Evolutionary conservation across 2,113 vertebrate species (phyloP).

Genomic region (Apodemus sylvaticus): DNA sequence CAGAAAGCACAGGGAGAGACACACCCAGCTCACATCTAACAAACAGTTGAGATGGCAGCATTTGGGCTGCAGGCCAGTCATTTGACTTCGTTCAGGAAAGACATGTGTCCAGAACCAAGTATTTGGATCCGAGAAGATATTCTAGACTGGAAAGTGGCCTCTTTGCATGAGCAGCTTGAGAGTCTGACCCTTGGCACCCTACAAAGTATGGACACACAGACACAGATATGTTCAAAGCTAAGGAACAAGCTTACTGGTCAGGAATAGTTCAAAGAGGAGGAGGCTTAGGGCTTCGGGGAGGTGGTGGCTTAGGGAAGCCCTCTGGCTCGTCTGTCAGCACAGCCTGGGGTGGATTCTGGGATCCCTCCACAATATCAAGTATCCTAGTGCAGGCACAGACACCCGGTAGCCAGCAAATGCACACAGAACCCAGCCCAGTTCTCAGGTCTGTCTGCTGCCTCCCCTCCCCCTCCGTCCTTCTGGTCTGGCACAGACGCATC

Average conservation of each 20-base stretch:
- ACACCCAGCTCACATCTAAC: not conserved
- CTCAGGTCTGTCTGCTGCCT: not conserved
- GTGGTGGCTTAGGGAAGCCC: not conserved
- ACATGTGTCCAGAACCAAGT: not conserved
- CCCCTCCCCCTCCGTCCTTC: not conserved
- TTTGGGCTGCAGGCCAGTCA: not conserved
- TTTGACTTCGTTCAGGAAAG: not conserved
- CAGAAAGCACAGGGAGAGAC: accelerated
- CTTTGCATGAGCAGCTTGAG: no score
- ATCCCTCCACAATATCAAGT: not conserved
- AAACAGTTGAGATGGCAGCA: not conserved
- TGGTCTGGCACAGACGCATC: conserved; percentile 34
- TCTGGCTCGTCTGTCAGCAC: not conserved
- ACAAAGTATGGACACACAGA: not conserved
- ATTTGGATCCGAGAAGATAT: not conserved
- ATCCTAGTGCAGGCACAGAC: not conserved
- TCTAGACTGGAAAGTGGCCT: not conserved
- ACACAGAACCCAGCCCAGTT: not conserved
- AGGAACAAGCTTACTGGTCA: no score
- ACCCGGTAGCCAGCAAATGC: not conserved
- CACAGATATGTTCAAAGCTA: not conserved
- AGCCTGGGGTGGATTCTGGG: not conserved
- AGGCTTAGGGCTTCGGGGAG: not conserved
- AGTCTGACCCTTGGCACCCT: not conserved
- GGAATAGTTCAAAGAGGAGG: not conserved